Evolutionary conservation across 2,888 invertebrate species (phyloP).

Genomic region (Hyposoter dolosus): DNA sequence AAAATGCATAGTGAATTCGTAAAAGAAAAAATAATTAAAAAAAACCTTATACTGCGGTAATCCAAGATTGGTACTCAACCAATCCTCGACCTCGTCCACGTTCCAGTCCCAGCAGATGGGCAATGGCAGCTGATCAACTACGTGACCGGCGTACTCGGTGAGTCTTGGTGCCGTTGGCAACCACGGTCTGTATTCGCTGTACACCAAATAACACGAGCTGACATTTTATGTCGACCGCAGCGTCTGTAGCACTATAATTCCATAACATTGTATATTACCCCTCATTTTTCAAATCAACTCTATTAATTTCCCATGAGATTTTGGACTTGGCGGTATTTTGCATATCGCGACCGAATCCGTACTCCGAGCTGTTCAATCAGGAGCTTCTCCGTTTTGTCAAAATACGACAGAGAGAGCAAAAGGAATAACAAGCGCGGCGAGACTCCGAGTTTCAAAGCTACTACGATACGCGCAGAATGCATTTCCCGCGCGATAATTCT

Average conservation of each 20-base stretch:
- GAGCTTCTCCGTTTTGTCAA: not conserved
- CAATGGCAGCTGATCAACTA: constrained; percentile 84
- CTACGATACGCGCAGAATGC: not conserved
- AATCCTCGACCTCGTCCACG: constrained; percentile 84
- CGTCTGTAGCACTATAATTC: not conserved
- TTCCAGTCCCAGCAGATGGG: constrained; percentile 86
- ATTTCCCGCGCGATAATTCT: not conserved
- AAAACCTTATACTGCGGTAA: constrained; percentile 86
- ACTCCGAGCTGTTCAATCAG: not conserved
- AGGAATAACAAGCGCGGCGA: not conserved
- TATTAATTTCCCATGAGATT: not conserved
- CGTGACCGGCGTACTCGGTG: constrained; percentile 84
- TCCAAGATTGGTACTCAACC: constrained; percentile 85
- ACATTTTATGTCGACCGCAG: not conserved
- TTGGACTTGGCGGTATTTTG: not conserved
- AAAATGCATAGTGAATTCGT: not conserved
- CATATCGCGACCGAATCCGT: not conserved
- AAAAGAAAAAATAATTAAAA: not conserved
- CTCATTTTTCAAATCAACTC: not conserved
- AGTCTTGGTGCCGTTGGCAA: constrained; percentile 78
- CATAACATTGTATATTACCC: not conserved
- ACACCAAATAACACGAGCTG: not conserved
- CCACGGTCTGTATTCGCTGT: constrained; percentile 40
- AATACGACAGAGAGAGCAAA: not conserved
- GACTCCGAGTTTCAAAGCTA: not conserved